Conservation (phyloP, 2,113 vertebrate species). For the Rhabdomys dilectus region DNA sequence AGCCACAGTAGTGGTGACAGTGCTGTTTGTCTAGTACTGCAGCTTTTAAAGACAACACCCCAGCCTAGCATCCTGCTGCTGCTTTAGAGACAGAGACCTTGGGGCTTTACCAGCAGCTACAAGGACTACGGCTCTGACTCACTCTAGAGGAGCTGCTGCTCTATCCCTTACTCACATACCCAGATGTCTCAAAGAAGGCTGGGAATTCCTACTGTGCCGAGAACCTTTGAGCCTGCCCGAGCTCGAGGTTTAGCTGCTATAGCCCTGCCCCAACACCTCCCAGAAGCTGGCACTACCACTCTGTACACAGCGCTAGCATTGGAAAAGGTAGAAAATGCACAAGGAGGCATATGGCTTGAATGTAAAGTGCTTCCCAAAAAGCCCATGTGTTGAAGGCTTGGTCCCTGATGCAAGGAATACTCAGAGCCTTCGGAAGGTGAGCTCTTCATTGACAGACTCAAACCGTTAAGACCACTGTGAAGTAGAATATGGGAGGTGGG, state of each 20-base stretch:
- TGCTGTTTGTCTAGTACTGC: too few species aligned
- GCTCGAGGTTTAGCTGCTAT: neutral
- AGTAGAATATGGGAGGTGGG: neutral
- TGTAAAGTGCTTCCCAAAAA: neutral
- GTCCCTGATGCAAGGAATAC: neutral
- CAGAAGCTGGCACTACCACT: neutral
- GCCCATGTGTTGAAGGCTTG: neutral
- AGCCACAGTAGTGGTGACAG: neutral
- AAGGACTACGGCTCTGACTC: neutral
- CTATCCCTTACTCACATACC: too few species aligned
- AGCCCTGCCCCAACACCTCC: neutral
- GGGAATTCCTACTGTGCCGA: neutral
- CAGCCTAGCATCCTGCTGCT: neutral
- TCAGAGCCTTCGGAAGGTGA: neutral
- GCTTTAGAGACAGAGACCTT: neutral
- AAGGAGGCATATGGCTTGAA: neutral
- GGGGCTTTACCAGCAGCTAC: neutral
- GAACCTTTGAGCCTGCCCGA: neutral
- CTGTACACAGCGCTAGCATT: neutral
- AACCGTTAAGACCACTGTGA: neutral
- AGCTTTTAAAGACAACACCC: too few species aligned
- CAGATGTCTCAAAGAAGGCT: neutral
- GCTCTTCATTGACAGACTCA: neutral
- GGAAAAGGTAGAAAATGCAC: neutral
- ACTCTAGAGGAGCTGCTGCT: neutral